Evolutionary conservation across 2,797 vertebrate genomes (phyloP), one percentile per base, ranked within the genome.

Genomic region (Ataeniobius toweri): DNA sequence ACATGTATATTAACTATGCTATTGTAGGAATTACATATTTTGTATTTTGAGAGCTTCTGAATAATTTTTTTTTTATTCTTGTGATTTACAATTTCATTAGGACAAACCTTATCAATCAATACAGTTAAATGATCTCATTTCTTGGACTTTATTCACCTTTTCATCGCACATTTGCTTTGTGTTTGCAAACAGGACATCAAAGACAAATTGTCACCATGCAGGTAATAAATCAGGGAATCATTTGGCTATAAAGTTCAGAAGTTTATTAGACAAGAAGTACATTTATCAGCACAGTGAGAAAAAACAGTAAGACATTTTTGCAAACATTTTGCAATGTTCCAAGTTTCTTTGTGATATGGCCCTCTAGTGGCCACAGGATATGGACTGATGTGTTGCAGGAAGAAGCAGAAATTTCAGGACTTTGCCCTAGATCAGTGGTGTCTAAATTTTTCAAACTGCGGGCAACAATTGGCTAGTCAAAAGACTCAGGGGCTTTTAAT

Each of bases 181-280:
- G n/a, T 44, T 46, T 68, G 12, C 39, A 68, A n/a, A 68, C 14
- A 6, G 22, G 39, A 41, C 39, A 67, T 65, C 8, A 65, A 65
- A 41, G 36, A 24, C 31, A 67, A 67, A 41, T 46, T 68, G 3
- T 46, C 41, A 14, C 10, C 22, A 68, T 46, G 39, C 65, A 68
- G 22, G 13, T 6, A 44, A 68, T 44, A 68, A 68, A 68, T 68
- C 10, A 46, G 24, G 39, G 1, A 46, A 44, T n/a, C 22, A 5
- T n/a, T 58, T 10, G 55, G 24, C 22, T 68, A 44, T 50, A n/a
- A 68, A 14, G 7, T 22, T 58, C 1, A n/a, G n/a, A 41, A 5
- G 65, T 68, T 68, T 68, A 68, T 68, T 68, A 68, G 39, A 68
- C 10, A 44, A 68, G 65, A 68, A 12, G 12, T 31, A 31, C 31